Evolutionary conservation across 1,140 invertebrate species (phyloP).

Genomic region (Ips typographus): DNA sequence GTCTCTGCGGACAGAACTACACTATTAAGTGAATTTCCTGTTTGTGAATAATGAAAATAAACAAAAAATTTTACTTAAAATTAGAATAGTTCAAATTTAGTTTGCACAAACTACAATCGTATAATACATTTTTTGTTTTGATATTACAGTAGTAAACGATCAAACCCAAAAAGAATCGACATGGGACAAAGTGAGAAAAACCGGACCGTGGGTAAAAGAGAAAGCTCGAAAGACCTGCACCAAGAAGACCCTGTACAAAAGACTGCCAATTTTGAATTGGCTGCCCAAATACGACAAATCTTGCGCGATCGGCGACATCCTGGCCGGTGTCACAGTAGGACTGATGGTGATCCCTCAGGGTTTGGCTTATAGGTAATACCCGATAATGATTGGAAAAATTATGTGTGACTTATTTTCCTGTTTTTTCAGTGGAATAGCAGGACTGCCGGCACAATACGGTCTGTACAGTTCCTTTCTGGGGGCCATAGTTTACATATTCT

Average conservation of each 20-base stretch:
- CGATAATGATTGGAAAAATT: constrained; percentile 2
- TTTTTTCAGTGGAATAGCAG: constrained; percentile 79
- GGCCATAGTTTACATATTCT: constrained; percentile 85
- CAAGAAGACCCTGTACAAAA: constrained; percentile 68
- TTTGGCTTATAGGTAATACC: constrained; percentile 27
- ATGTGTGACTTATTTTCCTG: constrained; percentile 43
- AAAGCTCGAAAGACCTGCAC: constrained; percentile 55
- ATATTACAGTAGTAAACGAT: constrained; percentile 33
- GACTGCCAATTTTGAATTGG: constrained; percentile 73
- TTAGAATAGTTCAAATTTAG: constrained; percentile 13
- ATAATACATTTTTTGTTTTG: constrained; percentile 10
- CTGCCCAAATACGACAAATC: constrained; percentile 68
- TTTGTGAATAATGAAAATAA: too few relatives aligned
- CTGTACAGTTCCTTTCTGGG: constrained; percentile 90
- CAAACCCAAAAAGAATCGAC: constrained; percentile 7
- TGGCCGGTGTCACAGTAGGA: constrained; percentile 84
- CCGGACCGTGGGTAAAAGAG: constrained; percentile 34
- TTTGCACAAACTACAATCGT: background rate
- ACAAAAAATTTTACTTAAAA: constrained; percentile 8
- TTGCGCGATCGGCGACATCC: constrained; percentile 71
- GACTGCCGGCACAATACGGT: constrained; percentile 79
- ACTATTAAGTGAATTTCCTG: too few relatives aligned
- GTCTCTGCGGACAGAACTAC: too few relatives aligned
- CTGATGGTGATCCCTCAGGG: constrained; percentile 78
- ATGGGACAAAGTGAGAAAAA: constrained; percentile 21